A percentile compares a stretch with the other conserved stretches of the same genome.
phyloP scores from a whole-genome alignment of 2,797 vertebrate genomes.

The Neopelma chrysocephalum region DNA sequence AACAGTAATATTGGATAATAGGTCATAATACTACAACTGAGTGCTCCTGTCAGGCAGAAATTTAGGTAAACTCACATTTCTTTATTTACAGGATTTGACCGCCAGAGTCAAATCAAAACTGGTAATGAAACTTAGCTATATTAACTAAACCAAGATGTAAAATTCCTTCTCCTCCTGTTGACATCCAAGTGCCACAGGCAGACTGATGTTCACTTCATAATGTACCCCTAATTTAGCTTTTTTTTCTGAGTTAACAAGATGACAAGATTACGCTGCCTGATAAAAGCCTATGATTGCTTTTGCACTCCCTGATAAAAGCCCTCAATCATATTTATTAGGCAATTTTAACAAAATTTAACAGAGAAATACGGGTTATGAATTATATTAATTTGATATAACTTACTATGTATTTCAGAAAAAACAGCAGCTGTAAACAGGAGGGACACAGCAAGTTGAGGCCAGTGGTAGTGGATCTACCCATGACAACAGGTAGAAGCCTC shows the following conservation, averaged over 20 bases:
- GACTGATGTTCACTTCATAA: background rate
- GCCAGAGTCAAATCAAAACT: constrained; percentile 4
- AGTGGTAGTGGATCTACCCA: background rate
- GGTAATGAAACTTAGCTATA: constrained; percentile 1
- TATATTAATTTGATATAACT: background rate
- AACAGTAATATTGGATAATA: constrained; percentile 43
- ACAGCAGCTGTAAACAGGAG: background rate
- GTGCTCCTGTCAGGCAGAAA: constrained; percentile 11
- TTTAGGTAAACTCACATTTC: background rate
- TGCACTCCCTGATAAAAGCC: background rate
- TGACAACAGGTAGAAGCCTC: background rate
- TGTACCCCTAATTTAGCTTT: background rate
- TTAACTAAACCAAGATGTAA: background rate
- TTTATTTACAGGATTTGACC: constrained; percentile 41
- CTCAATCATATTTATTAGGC: background rate
- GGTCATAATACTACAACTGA: background rate
- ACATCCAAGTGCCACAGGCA: background rate
- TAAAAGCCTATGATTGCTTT: background rate
- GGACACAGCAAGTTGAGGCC: background rate
- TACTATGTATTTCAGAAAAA: background rate
- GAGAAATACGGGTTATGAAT: background rate
- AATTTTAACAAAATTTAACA: background rate
- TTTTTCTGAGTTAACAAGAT: background rate
- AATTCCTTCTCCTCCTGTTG: background rate
- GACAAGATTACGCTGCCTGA: background rate